Conservation (phyloP, 2,113 vertebrate genomes). For the Syngnathus floridae region DNA sequence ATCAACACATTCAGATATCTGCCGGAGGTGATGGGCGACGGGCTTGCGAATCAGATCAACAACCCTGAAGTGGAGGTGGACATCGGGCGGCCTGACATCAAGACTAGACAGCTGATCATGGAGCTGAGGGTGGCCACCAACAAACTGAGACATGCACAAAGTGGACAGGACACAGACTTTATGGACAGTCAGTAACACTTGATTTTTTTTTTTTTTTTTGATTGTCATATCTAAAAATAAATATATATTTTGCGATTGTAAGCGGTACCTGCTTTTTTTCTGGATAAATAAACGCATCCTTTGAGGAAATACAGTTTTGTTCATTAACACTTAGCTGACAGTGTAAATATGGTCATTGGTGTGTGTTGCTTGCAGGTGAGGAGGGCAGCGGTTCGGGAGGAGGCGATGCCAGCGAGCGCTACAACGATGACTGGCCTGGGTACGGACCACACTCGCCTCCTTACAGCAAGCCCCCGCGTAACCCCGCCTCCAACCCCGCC, state of each 20-base stretch:
- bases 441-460: conserved; percentile 60
- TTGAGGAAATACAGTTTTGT: background rate
- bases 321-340: background rate
- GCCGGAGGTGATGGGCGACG: conserved; percentile 72
- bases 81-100: conserved; percentile 68
- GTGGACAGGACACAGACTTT: conserved; percentile 76
- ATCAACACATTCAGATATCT: conserved; percentile 68
- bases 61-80: conserved; percentile 82
- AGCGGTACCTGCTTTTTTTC: background rate
- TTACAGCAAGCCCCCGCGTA: conserved; percentile 53
- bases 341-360: background rate
- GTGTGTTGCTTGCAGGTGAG: conserved; percentile 63
- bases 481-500: conserved; percentile 38
- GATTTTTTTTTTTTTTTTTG: background rate
- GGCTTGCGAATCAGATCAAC: conserved; percentile 75
- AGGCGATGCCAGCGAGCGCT: conserved; percentile 70
- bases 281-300: background rate
- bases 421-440: conserved; percentile 77
- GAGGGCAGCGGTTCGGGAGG: conserved; percentile 78
- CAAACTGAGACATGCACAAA: conserved; percentile 75
- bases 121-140: conserved; percentile 79
- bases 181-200: conserved; percentile 71
- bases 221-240: no score
- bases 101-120: conserved; percentile 75
- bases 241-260: background rate